Base-by-base conservation (phyloP, 2,888 invertebrate species). In the Dryocosmus kuriphilus region DNA sequence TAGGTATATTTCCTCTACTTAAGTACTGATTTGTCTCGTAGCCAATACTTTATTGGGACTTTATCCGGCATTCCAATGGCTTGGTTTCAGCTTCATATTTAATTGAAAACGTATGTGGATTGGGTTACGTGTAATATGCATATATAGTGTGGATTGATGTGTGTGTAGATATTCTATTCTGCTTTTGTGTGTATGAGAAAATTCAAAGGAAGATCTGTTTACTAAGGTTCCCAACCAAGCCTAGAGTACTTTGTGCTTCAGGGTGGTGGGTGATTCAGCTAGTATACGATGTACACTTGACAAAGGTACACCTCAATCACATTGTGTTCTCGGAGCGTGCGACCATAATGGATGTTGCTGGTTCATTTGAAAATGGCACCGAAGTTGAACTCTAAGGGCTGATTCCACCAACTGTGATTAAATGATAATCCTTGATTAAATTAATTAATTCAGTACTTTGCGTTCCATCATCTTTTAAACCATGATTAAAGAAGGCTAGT, bases 51-150 rank as follows among this genome's bases (percentile, higher is more conserved):
- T n/a, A n/a, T n/a, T n/a, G n/a, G n/a, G n/a, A n/a, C n/a, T n/a
- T n/a, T n/a, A n/a, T n/a, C n/a, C n/a, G n/a, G n/a, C n/a, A n/a
- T n/a, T n/a, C n/a, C n/a, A n/a, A n/a, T n/a, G n/a, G n/a, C n/a
- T n/a, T n/a, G 55, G 67, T 78, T 80, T 78, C 75, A 55, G 78
- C 73, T 75, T 79, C 79, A 62, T 81, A 80, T 76, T 82, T 80
- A 75, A 79, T 81, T 78, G 79, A 77, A 73, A 74, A 75, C 35
- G 65, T 61, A 30, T 55, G 61, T 27, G 77, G 65, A 22, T 8
- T 19, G 22, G 35, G 22, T 38, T n/a, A 19, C n/a, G 16, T 63
- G 35, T 62, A 61, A 19, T 62, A 30, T 62, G 62, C 16, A 24
- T n/a, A n/a, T n/a, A 65, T 60, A 2, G 24, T 16, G 27, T 14